These are phyloP conservation scores for Cosmopolites sordidus DNA, from an alignment of 2,888 invertebrate genomes.

Conservation along the genomic window DNA sequence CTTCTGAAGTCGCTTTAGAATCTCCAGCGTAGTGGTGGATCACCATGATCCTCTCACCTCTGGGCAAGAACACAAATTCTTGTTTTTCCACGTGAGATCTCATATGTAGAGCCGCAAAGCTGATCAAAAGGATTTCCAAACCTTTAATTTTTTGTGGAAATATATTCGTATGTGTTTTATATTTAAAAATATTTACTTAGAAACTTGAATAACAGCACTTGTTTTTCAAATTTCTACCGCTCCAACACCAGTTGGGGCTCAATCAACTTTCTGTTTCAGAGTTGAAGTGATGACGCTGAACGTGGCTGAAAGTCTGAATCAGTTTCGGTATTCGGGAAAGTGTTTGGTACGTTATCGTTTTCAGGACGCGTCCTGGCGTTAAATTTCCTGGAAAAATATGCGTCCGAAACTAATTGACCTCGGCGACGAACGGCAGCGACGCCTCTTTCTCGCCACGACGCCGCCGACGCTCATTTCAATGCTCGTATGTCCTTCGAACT, in stretches of 20 bases:
- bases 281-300: neutral
- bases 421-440: conserved; percentile 42
- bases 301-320: neutral
- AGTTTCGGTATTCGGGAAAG: neutral
- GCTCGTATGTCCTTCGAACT: too few relatives aligned
- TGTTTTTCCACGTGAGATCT: conserved; percentile 43
- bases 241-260: too few relatives aligned
- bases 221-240: too few relatives aligned
- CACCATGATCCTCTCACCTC: conserved; percentile 41
- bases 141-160: neutral
- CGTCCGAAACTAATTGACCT: conserved; percentile 29
- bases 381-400: conserved; percentile 17
- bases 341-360: neutral
- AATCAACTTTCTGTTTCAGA: neutral
- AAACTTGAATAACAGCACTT: too few relatives aligned
- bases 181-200: too few relatives aligned
- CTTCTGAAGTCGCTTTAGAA: too few relatives aligned
- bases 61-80: conserved; percentile 34
- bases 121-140: conserved; percentile 27
- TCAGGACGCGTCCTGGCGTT: neutral
- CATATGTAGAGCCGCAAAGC: conserved; percentile 41
- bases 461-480: conserved; percentile 13
- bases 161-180: too few relatives aligned
- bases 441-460: conserved; percentile 37
- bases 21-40: conserved; percentile 43